Base-by-base conservation (phyloP, 2,113 vertebrate species). In the Eclectus roratus region DNA sequence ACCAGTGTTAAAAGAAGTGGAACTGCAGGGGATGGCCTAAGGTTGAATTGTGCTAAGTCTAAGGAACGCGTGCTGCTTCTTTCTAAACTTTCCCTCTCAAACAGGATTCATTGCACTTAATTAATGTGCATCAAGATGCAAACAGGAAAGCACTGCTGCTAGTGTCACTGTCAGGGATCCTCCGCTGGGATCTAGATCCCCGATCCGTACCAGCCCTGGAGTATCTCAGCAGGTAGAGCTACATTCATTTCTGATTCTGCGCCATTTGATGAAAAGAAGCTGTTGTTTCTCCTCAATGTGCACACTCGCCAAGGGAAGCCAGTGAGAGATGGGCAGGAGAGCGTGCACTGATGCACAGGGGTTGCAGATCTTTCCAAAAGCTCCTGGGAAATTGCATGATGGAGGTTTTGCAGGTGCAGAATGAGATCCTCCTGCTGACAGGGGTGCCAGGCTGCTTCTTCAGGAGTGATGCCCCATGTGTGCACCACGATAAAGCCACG, bases 381-480 rank as follows among this genome's bases (percentile, higher is more conserved):
- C 76, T n/a, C 69, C 81, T 5, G 28, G 49, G 35, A 80, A 74
- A 31, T 4, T 7, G 23, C 24, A 63, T 3, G 28, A 35, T 5
- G 31, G 70, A 85, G 37, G 35, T 20, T n/a, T 10, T 47, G 61
- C 2, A 7, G 61, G 44, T 21, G 55, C 46, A 73, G 64, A 82
- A 58, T 0, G 2, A 76, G 21, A 10, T 33, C 4, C 20, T 41
- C 23, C 43, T 31, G 37, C 55, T 21, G 9, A 19, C 49, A 28
- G 11, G 23, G 25, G 19, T 76, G 35, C 11, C 1, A 3, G 47
- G n/a, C 46, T 80, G 1, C 63, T 41, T 24, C 80, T 37, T 10
- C n/a, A 28, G 37, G 18, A 72, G 27, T 8, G 16, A 65, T 1
- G 3, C 20, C 61, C 31, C 4, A 3, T 0, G 0, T 0, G 18